Base-by-base conservation (phyloP, 64 coral and sea anemone genomes). In the Stylophora pistillata region DNA sequence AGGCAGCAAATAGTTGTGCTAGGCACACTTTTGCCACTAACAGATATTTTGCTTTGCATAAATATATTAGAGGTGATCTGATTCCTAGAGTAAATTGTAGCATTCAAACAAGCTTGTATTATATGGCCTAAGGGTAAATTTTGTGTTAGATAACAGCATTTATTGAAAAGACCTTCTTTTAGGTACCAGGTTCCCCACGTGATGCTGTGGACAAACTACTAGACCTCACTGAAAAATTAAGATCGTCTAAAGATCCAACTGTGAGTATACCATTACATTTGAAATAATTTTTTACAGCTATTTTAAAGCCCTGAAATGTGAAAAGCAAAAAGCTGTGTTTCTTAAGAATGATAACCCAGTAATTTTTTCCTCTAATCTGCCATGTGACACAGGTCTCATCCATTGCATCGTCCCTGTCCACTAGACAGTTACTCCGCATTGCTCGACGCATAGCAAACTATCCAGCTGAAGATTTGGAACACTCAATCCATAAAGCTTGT, bases 391-490 rank as follows among this genome's bases (percentile, higher is more conserved):
- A 99, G 97, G 73, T 95, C 30, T 84, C 84, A 13, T 99, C 97
- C 75, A 88, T 99, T 53, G 89, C 93, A 25, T 95, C 97, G 13
- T 99, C 97, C 14, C 52, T 99, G 32, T 99, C 97, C 14, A 99
- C 93, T 5, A 81, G 97, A 56, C 97, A 99, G 55, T 77, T 99
- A 5, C 88, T 99, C 7, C 97, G 97, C 37, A 95, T 99, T 57
- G 93, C 97, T 10, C 72, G 77, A 30, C 81, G 93, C 21, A 78
- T 99, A n/a, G 93, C 97, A 23, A 86, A 88, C 55, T 91, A 93
- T 23, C 97, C 93, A n/a, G 62, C 58, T 57, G 97, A 99, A 56
- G 77, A 82, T 74, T 66, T 99, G 11, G 55, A 93, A 13, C 81
- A 93, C 56, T 92, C 97, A 17, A 91, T 99, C 15, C 85, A 95